Conservation (phyloP, 1,140 invertebrate genomes). For the Periplaneta americana region DNA sequence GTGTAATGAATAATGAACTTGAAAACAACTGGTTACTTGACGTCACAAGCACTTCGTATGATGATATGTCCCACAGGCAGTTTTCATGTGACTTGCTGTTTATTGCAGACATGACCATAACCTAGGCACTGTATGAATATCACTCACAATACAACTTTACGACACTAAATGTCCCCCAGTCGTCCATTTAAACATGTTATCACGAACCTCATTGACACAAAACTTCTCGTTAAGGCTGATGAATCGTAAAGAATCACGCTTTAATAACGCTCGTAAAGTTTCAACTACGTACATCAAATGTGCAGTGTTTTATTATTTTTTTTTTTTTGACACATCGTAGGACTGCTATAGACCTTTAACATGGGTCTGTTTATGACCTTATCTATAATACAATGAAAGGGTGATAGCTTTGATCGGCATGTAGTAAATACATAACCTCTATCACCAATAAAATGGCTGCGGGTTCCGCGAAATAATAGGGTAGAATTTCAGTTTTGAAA, state of each 20-base stretch:
- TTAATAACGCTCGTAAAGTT: neutral
- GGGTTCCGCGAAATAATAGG: neutral
- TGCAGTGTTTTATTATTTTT: neutral
- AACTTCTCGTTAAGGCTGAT: neutral
- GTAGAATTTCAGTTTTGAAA: too few species aligned
- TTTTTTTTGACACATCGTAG: neutral
- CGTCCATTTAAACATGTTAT: neutral
- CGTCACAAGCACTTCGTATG: too few species aligned
- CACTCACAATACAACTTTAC: neutral
- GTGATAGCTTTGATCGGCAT: neutral
- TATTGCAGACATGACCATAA: neutral
- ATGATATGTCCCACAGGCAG: too few species aligned
- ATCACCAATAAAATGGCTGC: neutral
- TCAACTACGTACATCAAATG: neutral
- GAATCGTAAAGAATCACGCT: neutral
- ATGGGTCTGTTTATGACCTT: neutral
- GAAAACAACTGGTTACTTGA: too few species aligned
- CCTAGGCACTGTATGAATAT: neutral
- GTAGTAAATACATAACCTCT: neutral
- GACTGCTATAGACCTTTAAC: neutral
- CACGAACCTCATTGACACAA: neutral
- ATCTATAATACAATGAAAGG: neutral
- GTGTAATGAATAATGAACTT: too few species aligned
- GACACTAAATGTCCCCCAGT: neutral
- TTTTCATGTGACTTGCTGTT: neutral